Evolutionary conservation across 2,888 invertebrate genomes (phyloP).

Genomic region (Drosophila koepferae): DNA sequence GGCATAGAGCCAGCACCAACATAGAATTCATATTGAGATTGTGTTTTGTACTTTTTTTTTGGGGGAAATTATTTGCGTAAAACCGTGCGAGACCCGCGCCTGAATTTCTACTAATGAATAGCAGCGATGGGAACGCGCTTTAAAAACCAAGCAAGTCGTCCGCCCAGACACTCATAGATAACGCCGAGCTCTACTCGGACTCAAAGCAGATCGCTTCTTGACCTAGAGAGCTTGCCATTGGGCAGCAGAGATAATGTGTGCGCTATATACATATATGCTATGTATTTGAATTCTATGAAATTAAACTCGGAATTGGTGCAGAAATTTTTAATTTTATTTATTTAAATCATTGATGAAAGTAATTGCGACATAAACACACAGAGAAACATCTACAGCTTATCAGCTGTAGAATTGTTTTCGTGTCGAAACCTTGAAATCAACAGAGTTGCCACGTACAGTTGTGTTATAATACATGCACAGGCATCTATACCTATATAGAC

Average conservation of each 20-base stretch:
- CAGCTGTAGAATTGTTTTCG: constrained; percentile 50
- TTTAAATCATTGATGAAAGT: constrained; percentile 66
- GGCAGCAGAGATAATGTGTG: constrained; percentile 38
- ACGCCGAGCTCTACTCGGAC: constrained; percentile 41
- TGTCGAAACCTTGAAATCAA: constrained; percentile 54
- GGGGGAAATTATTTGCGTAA: constrained; percentile 13
- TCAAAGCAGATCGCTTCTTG: constrained; percentile 74
- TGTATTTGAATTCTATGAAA: constrained; percentile 10
- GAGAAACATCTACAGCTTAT: constrained; percentile 33
- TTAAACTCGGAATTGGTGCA: constrained; percentile 71
- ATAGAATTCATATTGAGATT: constrained; percentile 80
- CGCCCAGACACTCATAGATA: constrained; percentile 52
- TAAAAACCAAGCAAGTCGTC: constrained; percentile 47
- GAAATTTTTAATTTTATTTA: constrained; percentile 55
- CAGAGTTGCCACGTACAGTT: constrained; percentile 57
- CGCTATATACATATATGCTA: neutral
- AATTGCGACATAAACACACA: constrained; percentile 54
- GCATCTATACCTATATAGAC: neutral
- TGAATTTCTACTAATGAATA: constrained; percentile 75
- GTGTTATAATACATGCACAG: constrained; percentile 9
- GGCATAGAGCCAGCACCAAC: constrained; percentile 81
- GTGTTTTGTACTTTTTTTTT: constrained; percentile 28
- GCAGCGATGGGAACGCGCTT: constrained; percentile 49
- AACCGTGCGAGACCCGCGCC: constrained; percentile 68
- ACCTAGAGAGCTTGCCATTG: constrained; percentile 75